Evolutionary conservation across 2,113 vertebrate genomes (phyloP).

Genomic region (Dasyornis broadbenti): DNA sequence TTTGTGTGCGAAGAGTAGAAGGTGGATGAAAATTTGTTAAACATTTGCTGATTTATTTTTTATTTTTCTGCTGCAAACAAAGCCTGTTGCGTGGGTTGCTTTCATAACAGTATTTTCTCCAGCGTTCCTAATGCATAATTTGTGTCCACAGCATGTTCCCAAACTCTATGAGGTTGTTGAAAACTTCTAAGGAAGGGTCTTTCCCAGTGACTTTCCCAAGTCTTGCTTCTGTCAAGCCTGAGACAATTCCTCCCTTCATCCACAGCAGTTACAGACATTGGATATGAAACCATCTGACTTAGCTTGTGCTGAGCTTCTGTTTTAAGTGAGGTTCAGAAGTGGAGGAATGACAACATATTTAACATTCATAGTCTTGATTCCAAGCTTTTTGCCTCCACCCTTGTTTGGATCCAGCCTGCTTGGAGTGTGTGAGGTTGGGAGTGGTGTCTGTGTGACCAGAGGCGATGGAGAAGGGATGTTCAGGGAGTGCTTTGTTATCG

Average conservation of each 20-base stretch:
- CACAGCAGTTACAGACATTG: accelerated
- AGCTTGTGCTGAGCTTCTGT: neutral
- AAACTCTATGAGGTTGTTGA: neutral
- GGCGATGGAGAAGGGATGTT: neutral
- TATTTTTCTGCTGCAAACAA: neutral
- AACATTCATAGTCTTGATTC: neutral
- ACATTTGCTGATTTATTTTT: neutral
- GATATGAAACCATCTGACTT: neutral
- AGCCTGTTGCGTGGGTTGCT: neutral
- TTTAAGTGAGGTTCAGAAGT: neutral
- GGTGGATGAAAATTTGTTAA: neutral
- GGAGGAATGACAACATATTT: neutral
- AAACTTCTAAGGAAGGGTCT: neutral
- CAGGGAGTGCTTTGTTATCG: neutral
- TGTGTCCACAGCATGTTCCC: neutral
- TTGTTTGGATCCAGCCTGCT: neutral
- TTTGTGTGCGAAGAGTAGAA: neutral
- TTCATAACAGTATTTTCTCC: neutral
- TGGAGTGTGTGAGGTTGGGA: neutral
- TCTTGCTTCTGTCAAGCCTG: neutral
- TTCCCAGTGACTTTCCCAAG: neutral
- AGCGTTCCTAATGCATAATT: neutral
- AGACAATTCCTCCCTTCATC: neutral
- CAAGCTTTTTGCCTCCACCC: neutral
- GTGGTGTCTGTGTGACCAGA: accelerated